Evolutionary conservation across 2,113 vertebrate species (phyloP), one percentile per base, ranked within the genome.

Genomic region (Tragelaphus scriptus): DNA sequence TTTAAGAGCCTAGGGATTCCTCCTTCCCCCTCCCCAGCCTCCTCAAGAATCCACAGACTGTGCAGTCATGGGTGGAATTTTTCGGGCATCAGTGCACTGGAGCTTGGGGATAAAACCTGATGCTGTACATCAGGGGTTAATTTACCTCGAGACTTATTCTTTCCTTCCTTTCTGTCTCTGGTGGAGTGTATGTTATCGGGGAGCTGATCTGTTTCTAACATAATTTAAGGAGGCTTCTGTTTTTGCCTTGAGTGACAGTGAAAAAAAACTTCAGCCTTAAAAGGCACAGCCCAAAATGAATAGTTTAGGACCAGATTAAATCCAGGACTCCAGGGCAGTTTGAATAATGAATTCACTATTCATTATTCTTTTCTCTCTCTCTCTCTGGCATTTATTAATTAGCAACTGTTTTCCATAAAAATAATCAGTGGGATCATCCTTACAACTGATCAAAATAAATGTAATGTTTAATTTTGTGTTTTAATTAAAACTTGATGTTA

Each of bases 391-490:
- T 44, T 84, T 96, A 96, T 85, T 94, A 95, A 92, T 94, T 90
- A 92, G 49, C 81, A 96, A 93, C 89, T 88, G 81, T 91, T 95
- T 97, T 88, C 53, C 86, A 90, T 87, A 86, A 97, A 95, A 90
- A 44, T 71, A 90, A 88, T 63, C 79, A 86, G 55, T 55, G 80
- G 51, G 28, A 44, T 88, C 47, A 65, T 91, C 58, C 87, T 95
- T 93, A 58, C 85, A 91, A 93, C 75, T 36, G 87, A 77, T 61
- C 51, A 91, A 91, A 56, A 68, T 59, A 80, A 94, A 94, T 26
- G 21, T 85, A n/a, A 61, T 75, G 44, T 86, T 91, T 90, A 58
- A 89, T 90, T 92, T 77, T 92, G 32, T 63, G 56, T 95, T 94
- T 65, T 96, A 95, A 86, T 94, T 96, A 91, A 90, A 95, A 79